Evolutionary conservation across 2,113 vertebrate species (phyloP).

Genomic region (Cinclus mexicanus): DNA sequence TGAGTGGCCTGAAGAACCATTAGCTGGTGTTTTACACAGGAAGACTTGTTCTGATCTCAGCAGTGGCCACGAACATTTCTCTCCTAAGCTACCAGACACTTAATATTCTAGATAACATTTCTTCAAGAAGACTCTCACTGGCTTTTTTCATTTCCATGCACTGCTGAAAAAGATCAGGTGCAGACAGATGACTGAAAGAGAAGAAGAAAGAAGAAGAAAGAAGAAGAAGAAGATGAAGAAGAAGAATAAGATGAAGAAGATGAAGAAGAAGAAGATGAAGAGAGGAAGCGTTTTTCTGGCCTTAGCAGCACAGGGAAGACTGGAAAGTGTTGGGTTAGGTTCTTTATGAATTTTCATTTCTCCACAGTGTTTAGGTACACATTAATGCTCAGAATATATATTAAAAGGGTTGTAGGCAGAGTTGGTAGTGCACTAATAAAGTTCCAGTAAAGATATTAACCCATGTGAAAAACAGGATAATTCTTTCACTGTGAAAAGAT

Average conservation of each 20-base stretch:
- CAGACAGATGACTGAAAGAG: neutral
- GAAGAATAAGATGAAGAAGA: neutral
- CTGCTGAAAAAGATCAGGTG: neutral
- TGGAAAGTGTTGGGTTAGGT: neutral
- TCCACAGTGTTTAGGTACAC: neutral
- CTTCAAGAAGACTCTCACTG: neutral
- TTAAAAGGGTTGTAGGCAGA: neutral
- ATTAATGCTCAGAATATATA: neutral
- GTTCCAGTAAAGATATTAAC: neutral
- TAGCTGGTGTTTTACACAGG: neutral
- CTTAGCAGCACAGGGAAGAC: neutral
- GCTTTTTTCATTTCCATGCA: neutral
- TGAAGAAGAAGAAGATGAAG: neutral
- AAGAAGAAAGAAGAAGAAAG: neutral
- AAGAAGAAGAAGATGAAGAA: too few relatives aligned
- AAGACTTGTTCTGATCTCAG: neutral
- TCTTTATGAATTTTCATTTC: neutral
- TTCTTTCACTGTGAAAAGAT: neutral
- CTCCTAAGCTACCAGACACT: neutral
- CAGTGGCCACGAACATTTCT: neutral
- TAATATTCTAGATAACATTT: neutral
- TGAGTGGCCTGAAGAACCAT: neutral
- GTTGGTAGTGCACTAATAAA: neutral
- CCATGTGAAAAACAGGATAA: neutral
- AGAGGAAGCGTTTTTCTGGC: neutral